Base-by-base conservation (phyloP, 2,113 vertebrate genomes). In the Nyctereutes procyonoides region DNA sequence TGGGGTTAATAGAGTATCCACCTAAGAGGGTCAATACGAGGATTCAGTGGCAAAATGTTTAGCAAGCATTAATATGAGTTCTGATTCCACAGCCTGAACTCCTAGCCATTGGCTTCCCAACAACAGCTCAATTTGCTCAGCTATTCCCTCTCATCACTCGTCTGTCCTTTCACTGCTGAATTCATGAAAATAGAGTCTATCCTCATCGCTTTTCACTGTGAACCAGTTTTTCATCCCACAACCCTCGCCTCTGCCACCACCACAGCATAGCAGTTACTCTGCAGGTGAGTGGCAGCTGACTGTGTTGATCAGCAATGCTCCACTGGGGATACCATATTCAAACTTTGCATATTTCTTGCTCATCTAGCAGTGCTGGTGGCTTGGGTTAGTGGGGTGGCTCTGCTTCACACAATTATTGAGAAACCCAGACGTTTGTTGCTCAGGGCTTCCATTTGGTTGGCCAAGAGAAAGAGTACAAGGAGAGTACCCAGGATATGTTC, bases 21-120 rank as follows among this genome's bases (percentile, higher is more conserved):
- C 20, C 9, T 32, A 77, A 73, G 24, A 63, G 12, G 19, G 9
- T 20, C 48, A 28, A 51, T 74, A 65, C 77, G 15, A 88, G 5
- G 13, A 86, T 67, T 90, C 80, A 96, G 43, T 93, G 30, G 48
- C 63, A 90, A 85, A 55, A 62, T 88, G 56, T 79, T 30, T 88
- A 71, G 35, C 55, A 55, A 58, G 5, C 17, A 67, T 77, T 43
- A 7, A 43, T 43, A 43, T 43, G 43, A 7, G 43, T 43, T 43
- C 43, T 87, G 48, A 51, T 26, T 17, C 19, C 51, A 53, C 22
- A 93, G 9, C 30, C 12, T 16, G 19, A 97, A 82, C 9, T 79
- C 55, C 51, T 5, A 82, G 12, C 16, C 55, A 43, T 88, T 65
- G 43, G 16, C 12, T 55, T 73, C 69, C 60, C n/a, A 71, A 63